These are phyloP conservation scores for Neuroterus valhalla DNA, from an alignment of 1,140 invertebrate genomes.

Conservation along the genomic window DNA sequence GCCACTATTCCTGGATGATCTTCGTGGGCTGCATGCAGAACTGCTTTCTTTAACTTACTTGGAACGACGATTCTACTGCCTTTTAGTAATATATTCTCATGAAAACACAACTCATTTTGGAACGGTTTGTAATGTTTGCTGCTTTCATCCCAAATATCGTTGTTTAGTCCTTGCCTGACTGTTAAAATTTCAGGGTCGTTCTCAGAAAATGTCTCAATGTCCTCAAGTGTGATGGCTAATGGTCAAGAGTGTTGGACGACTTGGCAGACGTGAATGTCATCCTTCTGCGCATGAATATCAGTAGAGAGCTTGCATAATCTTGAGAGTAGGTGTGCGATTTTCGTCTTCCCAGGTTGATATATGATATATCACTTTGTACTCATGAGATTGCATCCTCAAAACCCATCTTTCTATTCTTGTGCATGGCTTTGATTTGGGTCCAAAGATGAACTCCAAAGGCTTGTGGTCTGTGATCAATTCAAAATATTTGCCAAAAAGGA, in stretches of 20 bases:
- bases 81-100: background rate
- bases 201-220: background rate
- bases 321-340: conserved; percentile 64
- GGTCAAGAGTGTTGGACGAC: background rate
- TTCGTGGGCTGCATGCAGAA: conserved; percentile 64
- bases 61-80: too few relatives aligned
- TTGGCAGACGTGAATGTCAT: too few relatives aligned
- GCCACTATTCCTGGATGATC: too few relatives aligned
- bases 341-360: conserved; percentile 61
- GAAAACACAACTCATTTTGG: background rate
- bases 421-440: conserved; percentile 49
- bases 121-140: too few relatives aligned
- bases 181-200: background rate
- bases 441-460: too few relatives aligned
- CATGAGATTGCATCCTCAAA: conserved; percentile 44
- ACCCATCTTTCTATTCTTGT: conserved; percentile 47
- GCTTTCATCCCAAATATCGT: background rate
- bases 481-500: too few relatives aligned
- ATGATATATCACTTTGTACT: conserved; percentile 42
- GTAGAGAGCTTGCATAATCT: conserved; percentile 35
- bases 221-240: background rate
- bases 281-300: background rate
- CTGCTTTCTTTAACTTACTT: background rate
- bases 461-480: too few relatives aligned
- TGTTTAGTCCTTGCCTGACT: background rate